These are phyloP conservation scores for Myotis daubentonii DNA, from an alignment of 2,797 vertebrate genomes.

Conservation along the genomic window DNA sequence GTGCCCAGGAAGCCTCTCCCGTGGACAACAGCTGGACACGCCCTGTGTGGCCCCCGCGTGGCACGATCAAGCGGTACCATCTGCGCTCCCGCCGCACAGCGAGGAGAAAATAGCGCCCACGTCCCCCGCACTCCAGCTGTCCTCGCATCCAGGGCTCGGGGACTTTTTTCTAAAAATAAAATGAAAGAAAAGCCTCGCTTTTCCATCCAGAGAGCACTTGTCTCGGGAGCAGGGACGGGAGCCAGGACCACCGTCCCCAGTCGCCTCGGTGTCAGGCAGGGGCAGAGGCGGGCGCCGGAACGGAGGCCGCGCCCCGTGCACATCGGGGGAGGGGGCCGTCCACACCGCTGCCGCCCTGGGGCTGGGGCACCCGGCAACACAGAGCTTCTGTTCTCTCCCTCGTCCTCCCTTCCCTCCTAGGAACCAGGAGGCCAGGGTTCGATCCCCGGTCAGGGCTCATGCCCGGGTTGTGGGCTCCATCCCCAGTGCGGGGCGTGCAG, in stretches of 20 bases:
- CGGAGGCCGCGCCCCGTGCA: fast-evolving
- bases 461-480: too few relatives aligned
- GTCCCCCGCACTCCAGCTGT: constrained; percentile 88
- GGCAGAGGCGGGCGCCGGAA: neutral
- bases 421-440: too few relatives aligned
- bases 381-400: neutral
- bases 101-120: constrained; percentile 86
- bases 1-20: constrained; percentile 30
- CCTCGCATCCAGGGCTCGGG: constrained; percentile 83
- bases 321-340: neutral
- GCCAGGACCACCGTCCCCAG: constrained; percentile 29
- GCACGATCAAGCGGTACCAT: constrained; percentile 84
- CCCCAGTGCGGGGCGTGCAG: too few relatives aligned
- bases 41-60: constrained; percentile 71
- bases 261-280: neutral
- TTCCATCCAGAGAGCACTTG: constrained; percentile 74
- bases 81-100: constrained; percentile 83
- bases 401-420: neutral
- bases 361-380: neutral
- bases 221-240: constrained; percentile 34
- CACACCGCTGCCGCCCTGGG: neutral
- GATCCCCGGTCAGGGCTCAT: too few relatives aligned
- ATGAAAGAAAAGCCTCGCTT: constrained; percentile 82
- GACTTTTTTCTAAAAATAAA: constrained; percentile 83
- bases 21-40: constrained; percentile 85